Conservation (phyloP, 2,113 vertebrate genomes). For the Oryzias celebensis region DNA sequence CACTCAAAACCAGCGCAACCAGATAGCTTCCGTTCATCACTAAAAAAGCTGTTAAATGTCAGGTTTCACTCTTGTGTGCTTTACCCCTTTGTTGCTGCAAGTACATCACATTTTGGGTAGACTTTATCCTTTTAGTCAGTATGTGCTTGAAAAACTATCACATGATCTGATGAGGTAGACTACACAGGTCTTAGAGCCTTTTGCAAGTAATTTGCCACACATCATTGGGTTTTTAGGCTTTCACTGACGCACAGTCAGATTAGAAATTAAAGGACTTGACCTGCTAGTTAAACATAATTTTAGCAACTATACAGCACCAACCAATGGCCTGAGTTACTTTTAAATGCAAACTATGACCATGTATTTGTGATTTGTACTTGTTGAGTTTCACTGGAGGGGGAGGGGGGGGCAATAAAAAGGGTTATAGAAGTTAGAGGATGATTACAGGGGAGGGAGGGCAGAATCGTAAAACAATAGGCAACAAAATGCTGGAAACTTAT, state of each 20-base stretch:
- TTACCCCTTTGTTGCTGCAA: constrained; percentile 26
- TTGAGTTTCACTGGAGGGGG: no score
- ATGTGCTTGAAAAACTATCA: neutral
- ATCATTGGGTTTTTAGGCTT: neutral
- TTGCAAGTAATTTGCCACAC: constrained; percentile 43
- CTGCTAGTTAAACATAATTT: no score
- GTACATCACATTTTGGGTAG: neutral
- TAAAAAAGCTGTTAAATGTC: constrained; percentile 34
- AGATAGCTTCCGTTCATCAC: constrained; percentile 25
- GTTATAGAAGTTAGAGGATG: no score
- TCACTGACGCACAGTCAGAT: neutral
- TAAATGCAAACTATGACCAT: no score
- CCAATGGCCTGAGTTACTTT: no score
- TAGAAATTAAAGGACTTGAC: constrained; percentile 9
- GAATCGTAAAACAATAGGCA: no score
- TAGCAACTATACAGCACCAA: no score
- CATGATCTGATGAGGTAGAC: constrained; percentile 17
- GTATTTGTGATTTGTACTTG: no score
- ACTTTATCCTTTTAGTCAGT: constrained; percentile 28
- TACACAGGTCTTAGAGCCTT: constrained; percentile 2
- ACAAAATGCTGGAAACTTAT: no score
- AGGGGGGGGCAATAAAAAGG: no score
- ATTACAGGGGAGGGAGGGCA: no score
- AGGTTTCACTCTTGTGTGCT: constrained; percentile 44
- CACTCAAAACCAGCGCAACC: constrained; percentile 15